Evolutionary conservation across 2,113 vertebrate species (phyloP).

Genomic region (Cinclus mexicanus): DNA sequence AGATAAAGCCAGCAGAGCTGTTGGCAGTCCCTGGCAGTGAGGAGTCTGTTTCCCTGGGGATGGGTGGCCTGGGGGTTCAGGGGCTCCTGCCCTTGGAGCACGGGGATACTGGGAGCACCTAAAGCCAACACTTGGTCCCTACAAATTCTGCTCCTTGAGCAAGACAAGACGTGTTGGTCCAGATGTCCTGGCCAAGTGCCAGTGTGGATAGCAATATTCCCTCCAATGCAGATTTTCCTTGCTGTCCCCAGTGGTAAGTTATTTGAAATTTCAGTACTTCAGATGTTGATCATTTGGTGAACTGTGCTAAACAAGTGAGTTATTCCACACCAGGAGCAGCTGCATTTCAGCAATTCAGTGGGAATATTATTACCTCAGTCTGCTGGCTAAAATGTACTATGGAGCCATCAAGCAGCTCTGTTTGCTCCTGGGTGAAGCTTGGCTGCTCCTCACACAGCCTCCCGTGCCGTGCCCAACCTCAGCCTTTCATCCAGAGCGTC

Average conservation of each 20-base stretch:
- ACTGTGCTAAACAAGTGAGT: neutral
- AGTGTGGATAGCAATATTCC: neutral
- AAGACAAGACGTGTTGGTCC: neutral
- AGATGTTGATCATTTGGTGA: neutral
- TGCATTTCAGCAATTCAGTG: neutral
- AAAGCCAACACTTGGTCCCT: neutral
- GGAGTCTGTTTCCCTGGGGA: neutral
- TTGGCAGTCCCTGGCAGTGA: neutral
- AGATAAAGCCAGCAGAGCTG: neutral
- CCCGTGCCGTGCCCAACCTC: neutral
- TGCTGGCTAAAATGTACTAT: neutral
- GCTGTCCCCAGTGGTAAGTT: neutral
- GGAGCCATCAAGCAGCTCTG: neutral
- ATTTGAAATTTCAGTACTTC: neutral
- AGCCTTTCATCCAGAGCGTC: neutral
- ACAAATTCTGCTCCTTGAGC: neutral
- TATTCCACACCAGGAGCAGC: neutral
- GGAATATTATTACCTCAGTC: neutral
- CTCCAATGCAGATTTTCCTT: neutral
- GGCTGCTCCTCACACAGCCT: neutral
- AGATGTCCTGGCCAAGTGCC: neutral
- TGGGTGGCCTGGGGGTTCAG: fast-evolving
- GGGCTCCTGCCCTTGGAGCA: neutral
- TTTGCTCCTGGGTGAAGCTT: neutral
- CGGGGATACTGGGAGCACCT: neutral